Evolutionary conservation across 2,113 vertebrate genomes (phyloP).

Genomic region (Gymnogyps californianus): DNA sequence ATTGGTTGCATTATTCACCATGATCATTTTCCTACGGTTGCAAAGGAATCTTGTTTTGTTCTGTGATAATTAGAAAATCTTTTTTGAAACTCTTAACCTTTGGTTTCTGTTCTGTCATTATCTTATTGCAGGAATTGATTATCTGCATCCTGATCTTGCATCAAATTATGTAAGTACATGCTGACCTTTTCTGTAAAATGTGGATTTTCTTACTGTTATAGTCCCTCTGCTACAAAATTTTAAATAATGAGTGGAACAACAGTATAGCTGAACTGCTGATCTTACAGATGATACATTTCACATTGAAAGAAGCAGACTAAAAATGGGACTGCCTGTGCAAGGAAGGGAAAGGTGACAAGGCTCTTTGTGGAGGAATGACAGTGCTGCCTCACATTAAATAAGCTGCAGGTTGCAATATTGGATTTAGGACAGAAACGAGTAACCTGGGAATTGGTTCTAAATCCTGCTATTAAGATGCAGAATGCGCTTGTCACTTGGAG

Average conservation of each 20-base stretch:
- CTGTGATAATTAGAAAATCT: background rate
- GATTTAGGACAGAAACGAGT: background rate
- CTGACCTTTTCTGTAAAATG: background rate
- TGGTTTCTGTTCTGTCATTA: constrained; percentile 45
- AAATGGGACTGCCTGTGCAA: background rate
- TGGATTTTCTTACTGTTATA: background rate
- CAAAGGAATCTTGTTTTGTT: background rate
- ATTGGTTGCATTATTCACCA: background rate
- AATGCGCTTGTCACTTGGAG: background rate
- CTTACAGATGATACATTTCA: background rate
- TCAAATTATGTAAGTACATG: constrained; percentile 91
- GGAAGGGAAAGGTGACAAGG: background rate
- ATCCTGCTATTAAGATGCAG: constrained; percentile 11
- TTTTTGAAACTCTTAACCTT: constrained; percentile 38
- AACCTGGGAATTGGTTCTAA: background rate
- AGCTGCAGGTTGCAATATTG: background rate
- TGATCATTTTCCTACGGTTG: background rate
- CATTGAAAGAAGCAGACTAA: background rate
- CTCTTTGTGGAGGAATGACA: background rate
- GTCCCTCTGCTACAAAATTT: background rate
- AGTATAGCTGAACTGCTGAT: background rate
- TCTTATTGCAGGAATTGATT: constrained; percentile 89
- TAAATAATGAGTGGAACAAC: background rate
- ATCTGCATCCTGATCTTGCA: constrained; percentile 93
- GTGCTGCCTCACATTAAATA: background rate